Evolutionary conservation across 2,113 vertebrate genomes (phyloP).

Genomic region (Scartelaos histophorus): DNA sequence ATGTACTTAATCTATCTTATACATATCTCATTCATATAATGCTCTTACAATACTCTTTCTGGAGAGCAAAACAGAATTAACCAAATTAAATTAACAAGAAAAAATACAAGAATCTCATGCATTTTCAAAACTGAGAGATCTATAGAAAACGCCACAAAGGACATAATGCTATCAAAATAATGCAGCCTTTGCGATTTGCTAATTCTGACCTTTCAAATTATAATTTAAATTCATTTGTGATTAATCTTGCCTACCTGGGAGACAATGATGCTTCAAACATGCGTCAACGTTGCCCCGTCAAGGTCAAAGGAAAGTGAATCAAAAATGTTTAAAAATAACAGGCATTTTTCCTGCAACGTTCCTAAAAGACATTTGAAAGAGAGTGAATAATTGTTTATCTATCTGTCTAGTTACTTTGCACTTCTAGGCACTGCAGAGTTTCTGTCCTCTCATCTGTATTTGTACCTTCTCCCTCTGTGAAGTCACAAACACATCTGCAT

Average conservation of each 20-base stretch:
- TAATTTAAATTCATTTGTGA: neutral
- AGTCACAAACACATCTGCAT: constrained; percentile 42
- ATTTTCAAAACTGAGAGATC: no score
- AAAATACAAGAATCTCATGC: no score
- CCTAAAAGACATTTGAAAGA: neutral
- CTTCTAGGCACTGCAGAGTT: neutral
- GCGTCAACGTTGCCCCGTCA: neutral
- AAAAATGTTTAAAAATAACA: neutral
- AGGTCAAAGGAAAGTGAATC: neutral
- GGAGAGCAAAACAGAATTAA: no score
- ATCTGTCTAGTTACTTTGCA: neutral
- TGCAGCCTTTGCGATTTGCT: neutral
- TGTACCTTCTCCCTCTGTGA: constrained; percentile 21
- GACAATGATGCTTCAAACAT: neutral
- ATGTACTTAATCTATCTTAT: no score
- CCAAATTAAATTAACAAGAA: no score
- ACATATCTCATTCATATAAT: no score
- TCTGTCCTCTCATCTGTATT: constrained; percentile 18
- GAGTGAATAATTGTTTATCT: neutral
- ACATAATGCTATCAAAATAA: neutral
- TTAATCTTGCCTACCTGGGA: neutral
- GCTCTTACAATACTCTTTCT: no score
- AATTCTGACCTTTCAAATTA: constrained; percentile 1
- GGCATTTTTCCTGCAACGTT: neutral
- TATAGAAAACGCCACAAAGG: neutral